These are phyloP conservation scores for Hoplodrina ambigua DNA, from an alignment of 2,888 invertebrate species.

Conservation along the genomic window DNA sequence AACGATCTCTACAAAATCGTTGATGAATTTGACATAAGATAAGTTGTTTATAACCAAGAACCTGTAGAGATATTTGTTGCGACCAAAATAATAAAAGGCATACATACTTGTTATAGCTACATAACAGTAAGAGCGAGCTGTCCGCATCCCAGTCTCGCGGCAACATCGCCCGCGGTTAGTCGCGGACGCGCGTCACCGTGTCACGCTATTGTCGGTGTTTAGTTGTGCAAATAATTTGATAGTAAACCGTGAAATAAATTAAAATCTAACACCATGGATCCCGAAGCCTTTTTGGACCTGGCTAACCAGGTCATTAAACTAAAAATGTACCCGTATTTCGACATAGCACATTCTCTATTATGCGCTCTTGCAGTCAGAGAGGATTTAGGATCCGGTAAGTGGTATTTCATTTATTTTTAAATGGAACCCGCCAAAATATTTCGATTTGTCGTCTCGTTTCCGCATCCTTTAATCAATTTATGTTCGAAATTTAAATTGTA, in stretches of 20 bases:
- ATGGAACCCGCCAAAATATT: constrained; percentile 71
- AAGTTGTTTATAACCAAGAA: constrained; percentile 46
- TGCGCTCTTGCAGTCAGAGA: constrained; percentile 98
- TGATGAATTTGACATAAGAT: constrained; percentile 31
- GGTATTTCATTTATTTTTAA: constrained; percentile 70
- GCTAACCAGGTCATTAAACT: constrained; percentile 99
- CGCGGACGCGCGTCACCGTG: constrained; percentile 81
- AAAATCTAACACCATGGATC: constrained; percentile 93
- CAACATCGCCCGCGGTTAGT: constrained; percentile 86
- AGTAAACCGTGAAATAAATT: constrained; percentile 65
- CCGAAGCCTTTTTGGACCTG: constrained; percentile 98
- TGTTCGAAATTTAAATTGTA: constrained; percentile 65
- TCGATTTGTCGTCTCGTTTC: constrained; percentile 63
- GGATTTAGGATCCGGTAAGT: constrained; percentile 97
- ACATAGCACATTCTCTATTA: constrained; percentile 98
- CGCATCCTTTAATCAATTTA: constrained; percentile 69
- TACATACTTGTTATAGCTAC: constrained; percentile 41
- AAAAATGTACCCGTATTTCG: constrained; percentile 99
- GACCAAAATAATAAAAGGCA: constrained; percentile 80
- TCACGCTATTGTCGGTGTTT: constrained; percentile 87
- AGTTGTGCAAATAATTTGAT: constrained; percentile 79
- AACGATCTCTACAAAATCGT: constrained; percentile 36
- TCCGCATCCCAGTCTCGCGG: constrained; percentile 84
- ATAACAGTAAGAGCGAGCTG: constrained; percentile 51
- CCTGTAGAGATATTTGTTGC: constrained; percentile 57